Conservation (phyloP, 2,113 vertebrate genomes). For the Delphinus delphis region DNA sequence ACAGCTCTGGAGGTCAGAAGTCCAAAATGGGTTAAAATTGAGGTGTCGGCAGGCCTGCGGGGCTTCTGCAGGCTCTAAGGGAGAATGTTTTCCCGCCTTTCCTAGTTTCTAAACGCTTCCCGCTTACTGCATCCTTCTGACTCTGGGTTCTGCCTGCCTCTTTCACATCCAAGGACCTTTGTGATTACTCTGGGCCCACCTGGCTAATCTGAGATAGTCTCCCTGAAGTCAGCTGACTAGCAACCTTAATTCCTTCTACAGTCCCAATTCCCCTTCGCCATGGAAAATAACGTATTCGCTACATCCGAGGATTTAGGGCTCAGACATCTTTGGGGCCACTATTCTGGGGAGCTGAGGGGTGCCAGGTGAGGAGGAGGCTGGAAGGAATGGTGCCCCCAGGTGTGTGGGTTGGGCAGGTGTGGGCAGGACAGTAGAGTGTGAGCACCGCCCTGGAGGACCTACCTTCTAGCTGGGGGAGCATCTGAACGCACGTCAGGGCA, state of each 20-base stretch:
- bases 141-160: not conserved
- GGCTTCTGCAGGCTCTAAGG: not conserved
- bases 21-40: not conserved
- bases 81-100: not conserved
- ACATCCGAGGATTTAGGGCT: rapidly evolving
- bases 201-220: not conserved
- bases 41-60: not conserved
- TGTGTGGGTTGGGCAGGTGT: not conserved
- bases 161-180: not conserved
- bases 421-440: not conserved
- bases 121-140: not conserved
- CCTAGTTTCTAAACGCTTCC: not conserved
- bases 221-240: not conserved
- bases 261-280: not conserved
- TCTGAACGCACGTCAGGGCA: not conserved
- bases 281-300: not conserved
- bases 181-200: not conserved
- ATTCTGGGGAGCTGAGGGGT: not conserved
- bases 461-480: not conserved
- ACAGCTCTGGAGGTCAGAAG: not conserved
- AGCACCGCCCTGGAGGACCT: rapidly evolving
- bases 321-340: not conserved
- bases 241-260: not conserved
- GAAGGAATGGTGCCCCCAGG: not conserved
- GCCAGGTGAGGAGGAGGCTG: not conserved